A percentile compares a stretch with the other conserved stretches of the same genome.
Evolutionary conservation across 2,113 vertebrate species (phyloP).

Genomic region (Neopipo cinnamomea): DNA sequence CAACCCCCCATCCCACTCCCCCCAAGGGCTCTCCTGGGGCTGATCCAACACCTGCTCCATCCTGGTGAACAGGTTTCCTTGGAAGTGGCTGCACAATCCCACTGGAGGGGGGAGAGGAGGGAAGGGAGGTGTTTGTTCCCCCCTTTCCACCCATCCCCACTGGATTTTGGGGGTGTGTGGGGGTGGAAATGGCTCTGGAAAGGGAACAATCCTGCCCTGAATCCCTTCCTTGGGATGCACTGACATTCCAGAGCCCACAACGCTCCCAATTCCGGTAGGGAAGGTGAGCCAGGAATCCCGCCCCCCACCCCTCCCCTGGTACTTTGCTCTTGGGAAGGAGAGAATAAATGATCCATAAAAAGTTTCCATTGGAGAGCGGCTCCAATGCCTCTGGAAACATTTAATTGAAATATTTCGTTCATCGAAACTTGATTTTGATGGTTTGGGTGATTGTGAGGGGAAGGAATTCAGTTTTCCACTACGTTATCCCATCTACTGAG

Average conservation of each 20-base stretch:
- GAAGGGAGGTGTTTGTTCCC: rapidly evolving
- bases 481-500: rapidly evolving
- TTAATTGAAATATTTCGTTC: too few species aligned
- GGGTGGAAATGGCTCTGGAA: too few species aligned
- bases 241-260: neutral
- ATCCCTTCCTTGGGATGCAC: neutral
- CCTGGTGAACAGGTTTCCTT: neutral
- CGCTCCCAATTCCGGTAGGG: neutral
- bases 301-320: neutral
- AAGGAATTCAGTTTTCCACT: neutral
- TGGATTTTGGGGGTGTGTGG: too few species aligned
- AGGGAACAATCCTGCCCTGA: neutral
- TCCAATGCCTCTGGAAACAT: neutral
- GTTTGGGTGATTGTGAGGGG: neutral
- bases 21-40: too few species aligned
- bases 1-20: too few species aligned
- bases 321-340: conserved; percentile 40
- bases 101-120: neutral
- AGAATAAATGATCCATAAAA: conserved; percentile 29
- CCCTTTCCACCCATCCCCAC: rapidly evolving
- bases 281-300: neutral
- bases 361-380: neutral
- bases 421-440: neutral
- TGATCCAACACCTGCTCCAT: neutral
- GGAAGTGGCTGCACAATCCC: neutral